Evolutionary conservation across 1,140 invertebrate genomes (phyloP).

Genomic region (Pseudomyrmex dendroicus): DNA sequence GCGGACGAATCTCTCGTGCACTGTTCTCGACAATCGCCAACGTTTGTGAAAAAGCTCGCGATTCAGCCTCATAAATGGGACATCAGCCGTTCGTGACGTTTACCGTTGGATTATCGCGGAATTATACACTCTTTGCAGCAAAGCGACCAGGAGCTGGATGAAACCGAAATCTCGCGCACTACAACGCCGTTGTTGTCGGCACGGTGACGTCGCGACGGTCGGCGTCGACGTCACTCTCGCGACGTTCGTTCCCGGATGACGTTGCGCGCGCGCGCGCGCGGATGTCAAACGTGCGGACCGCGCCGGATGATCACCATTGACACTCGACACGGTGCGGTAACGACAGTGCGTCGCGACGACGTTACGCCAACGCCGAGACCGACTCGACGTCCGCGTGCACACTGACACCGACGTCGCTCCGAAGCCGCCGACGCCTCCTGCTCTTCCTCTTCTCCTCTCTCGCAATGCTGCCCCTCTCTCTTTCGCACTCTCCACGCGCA

Average conservation of each 20-base stretch:
- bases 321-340: neutral
- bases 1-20: neutral
- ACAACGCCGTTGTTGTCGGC: slow-evolving; percentile 2
- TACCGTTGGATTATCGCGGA: slow-evolving; percentile 36
- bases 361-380: slow-evolving; percentile 48
- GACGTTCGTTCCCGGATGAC: neutral
- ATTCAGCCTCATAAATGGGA: neutral
- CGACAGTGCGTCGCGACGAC: slow-evolving; percentile 29
- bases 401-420: slow-evolving; percentile 71
- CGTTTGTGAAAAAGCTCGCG: neutral
- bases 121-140: slow-evolving; percentile 1
- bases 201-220: slow-evolving; percentile 1
- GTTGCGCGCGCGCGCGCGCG: too few species aligned
- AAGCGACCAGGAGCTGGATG: neutral
- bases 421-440: slow-evolving; percentile 40
- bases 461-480: slow-evolving; percentile 14
- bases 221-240: slow-evolving; percentile 23
- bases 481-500: slow-evolving; percentile 42
- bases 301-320: too few species aligned
- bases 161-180: slow-evolving; percentile 2
- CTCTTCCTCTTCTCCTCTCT: neutral
- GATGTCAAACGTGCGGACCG: too few species aligned
- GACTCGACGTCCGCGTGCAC: slow-evolving; percentile 76
- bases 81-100: slow-evolving; percentile 9
- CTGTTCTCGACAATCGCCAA: neutral